These are phyloP conservation scores for Dioctria linearis DNA, from an alignment of 2,888 invertebrate genomes.

Conservation along the genomic window DNA sequence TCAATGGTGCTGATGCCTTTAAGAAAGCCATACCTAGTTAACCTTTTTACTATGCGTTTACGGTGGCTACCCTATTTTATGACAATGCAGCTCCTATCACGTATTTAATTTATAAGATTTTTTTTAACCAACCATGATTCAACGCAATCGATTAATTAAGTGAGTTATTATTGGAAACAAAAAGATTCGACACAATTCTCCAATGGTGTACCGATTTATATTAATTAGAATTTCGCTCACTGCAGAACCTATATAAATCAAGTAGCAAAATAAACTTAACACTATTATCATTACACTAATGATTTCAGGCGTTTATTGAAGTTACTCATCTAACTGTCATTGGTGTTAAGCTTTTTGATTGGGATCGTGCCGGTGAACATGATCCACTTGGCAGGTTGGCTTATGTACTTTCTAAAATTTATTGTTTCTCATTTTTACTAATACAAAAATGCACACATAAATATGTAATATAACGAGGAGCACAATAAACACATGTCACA, in stretches of 20 bases:
- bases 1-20: too few species aligned
- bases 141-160: too few species aligned
- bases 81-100: too few species aligned
- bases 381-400: slow-evolving; percentile 93
- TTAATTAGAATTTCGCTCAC: too few species aligned
- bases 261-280: not conserved
- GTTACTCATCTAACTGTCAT: slow-evolving; percentile 73
- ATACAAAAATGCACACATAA: slow-evolving; percentile 35
- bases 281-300: slow-evolving; percentile 15
- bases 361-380: slow-evolving; percentile 92
- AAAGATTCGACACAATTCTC: too few species aligned
- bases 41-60: too few species aligned
- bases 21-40: too few species aligned
- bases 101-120: too few species aligned
- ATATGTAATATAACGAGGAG: slow-evolving; percentile 18
- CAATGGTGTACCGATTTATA: too few species aligned
- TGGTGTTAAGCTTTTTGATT: slow-evolving; percentile 86
- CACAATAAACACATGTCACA: slow-evolving; percentile 32
- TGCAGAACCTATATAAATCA: not conserved
- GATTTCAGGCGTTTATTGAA: slow-evolving; percentile 76
- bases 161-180: too few species aligned
- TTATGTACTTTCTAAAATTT: slow-evolving; percentile 47
- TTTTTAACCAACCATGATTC: too few species aligned
- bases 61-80: too few species aligned
- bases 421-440: slow-evolving; percentile 37